Percentiles rank a stretch among this genome's conserved stretches.
phyloP scores from a whole-genome alignment of 2,888 invertebrate species.

The Mayetiola destructor region DNA sequence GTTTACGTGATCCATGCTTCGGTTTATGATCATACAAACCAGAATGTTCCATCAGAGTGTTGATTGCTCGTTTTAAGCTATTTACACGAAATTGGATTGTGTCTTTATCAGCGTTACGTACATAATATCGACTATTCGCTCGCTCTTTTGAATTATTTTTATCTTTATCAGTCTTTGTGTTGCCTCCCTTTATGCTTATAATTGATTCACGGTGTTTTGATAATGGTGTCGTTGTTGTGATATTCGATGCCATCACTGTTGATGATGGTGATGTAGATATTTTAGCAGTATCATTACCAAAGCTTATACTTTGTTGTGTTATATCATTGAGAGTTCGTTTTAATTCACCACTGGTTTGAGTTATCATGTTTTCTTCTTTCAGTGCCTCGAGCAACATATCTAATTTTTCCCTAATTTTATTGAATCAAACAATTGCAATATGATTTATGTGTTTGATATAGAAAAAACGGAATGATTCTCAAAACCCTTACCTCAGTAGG shows the following conservation, averaged over 20 bases:
- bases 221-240: neutral
- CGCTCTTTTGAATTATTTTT: slow-evolving; percentile 37
- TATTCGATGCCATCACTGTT: neutral
- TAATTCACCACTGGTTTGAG: slow-evolving; percentile 31
- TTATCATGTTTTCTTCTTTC: slow-evolving; percentile 47
- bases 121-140: slow-evolving; percentile 27
- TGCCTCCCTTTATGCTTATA: neutral
- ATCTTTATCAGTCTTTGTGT: slow-evolving; percentile 40
- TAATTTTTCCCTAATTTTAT: slow-evolving; percentile 43
- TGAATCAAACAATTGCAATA: neutral
- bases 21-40: slow-evolving; percentile 25
- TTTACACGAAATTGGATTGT: slow-evolving; percentile 52
- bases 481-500: slow-evolving; percentile 37
- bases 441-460: neutral
- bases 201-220: neutral
- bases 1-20: slow-evolving; percentile 6
- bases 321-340: slow-evolving; percentile 28
- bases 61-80: slow-evolving; percentile 68
- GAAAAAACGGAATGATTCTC: slow-evolving; percentile 23
- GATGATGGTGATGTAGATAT: neutral
- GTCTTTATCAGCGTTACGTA: slow-evolving; percentile 42
- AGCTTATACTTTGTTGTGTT: slow-evolving; percentile 23
- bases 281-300: neutral
- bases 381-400: slow-evolving; percentile 57
- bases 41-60: slow-evolving; percentile 65